Percentiles rank a stretch among this genome's conserved stretches.
phyloP scores from a whole-genome alignment of 2,797 vertebrate species.

The Crocodylus rhombifer region DNA sequence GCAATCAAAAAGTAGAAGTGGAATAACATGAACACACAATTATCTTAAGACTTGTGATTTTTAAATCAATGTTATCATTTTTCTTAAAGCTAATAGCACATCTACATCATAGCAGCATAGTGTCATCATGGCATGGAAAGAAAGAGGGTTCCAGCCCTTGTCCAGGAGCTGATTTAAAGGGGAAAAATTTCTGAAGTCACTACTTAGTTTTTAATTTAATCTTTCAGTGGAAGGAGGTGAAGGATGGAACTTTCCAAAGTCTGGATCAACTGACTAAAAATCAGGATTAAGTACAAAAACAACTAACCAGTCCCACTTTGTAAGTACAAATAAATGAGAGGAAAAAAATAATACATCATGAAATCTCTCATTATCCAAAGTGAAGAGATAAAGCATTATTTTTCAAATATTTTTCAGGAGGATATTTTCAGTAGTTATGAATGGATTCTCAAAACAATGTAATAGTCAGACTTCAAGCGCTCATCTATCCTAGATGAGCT shows the following conservation, averaged over 20 bases:
- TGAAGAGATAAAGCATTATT: not conserved
- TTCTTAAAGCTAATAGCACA: not conserved
- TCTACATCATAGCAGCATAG: not conserved
- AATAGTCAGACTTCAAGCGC: not conserved
- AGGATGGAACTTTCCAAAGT: slow-evolving; percentile 7
- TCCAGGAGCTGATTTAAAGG: slow-evolving; percentile 40
- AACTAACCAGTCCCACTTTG: not conserved
- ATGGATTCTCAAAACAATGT: not conserved
- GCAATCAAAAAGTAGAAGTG: not conserved
- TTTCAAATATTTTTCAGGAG: not conserved
- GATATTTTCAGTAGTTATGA: not conserved
- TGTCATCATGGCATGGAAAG: slow-evolving; percentile 38
- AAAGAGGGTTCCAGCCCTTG: slow-evolving; percentile 43
- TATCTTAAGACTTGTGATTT: not conserved
- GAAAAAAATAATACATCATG: not conserved
- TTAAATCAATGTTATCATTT: not conserved
- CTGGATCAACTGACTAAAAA: not conserved
- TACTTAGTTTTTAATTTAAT: not conserved
- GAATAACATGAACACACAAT: too few relatives aligned
- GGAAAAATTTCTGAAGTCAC: not conserved
- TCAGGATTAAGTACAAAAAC: not conserved
- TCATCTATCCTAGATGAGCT: not conserved
- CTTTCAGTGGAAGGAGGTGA: not conserved
- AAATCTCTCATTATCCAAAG: not conserved
- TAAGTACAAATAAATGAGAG: not conserved